Percentiles rank a stretch among this genome's conserved stretches.
phyloP scores from a whole-genome alignment of 35 echinoderm and acorn worm genomes.

The Ophioderma brevispina region DNA sequence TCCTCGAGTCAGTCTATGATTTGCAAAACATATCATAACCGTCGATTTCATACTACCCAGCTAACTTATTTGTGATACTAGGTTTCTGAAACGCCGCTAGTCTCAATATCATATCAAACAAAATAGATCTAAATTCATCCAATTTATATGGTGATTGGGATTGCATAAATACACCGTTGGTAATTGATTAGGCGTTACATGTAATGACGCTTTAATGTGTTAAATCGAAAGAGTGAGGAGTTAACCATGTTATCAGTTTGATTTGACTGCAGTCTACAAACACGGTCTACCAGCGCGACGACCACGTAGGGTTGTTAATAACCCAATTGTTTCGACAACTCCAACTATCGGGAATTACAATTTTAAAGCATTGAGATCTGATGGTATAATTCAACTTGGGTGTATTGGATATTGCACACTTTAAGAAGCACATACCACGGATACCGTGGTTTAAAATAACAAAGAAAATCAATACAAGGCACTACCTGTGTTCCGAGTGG shows the following conservation, averaged over 20 bases:
- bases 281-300: not conserved
- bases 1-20: not conserved
- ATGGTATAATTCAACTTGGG: not conserved
- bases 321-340: not conserved
- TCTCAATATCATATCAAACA: not conserved
- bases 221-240: not conserved
- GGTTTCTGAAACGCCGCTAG: not conserved
- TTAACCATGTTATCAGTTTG: not conserved
- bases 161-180: constrained; percentile 4
- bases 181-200: not conserved
- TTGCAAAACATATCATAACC: not conserved
- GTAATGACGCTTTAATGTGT: too few species aligned
- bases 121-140: constrained; percentile 14
- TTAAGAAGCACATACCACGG: not conserved
- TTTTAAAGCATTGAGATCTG: not conserved
- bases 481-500: too few species aligned
- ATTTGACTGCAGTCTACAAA: not conserved
- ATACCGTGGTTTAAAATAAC: not conserved
- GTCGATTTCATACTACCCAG: not conserved
- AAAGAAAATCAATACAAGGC: not conserved
- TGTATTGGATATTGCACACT: not conserved
- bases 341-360: not conserved
- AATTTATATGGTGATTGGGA: constrained; percentile 18
- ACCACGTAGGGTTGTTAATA: not conserved
- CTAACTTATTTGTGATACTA: not conserved